Evolutionary conservation across 2,888 invertebrate genomes (phyloP).

Genomic region (Gasteruption jaculator): DNA sequence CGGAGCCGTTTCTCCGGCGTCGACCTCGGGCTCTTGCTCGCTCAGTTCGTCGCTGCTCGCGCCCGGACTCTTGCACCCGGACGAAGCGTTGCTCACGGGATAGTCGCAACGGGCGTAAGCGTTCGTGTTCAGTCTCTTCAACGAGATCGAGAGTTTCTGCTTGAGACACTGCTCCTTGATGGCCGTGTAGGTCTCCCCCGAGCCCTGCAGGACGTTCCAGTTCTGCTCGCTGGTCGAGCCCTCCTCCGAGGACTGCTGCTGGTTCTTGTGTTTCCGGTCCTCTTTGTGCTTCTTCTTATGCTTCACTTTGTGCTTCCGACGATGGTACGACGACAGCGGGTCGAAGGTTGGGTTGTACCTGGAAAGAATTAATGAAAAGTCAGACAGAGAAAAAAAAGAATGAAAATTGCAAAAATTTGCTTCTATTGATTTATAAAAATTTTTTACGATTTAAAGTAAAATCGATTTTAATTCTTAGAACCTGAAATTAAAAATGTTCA

Average conservation of each 20-base stretch:
- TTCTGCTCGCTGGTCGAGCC: constrained; percentile 61
- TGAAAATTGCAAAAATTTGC: background rate
- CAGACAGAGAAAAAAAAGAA: constrained; percentile 1
- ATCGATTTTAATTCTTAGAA: background rate
- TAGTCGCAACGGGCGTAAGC: constrained; percentile 59
- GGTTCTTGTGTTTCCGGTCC: constrained; percentile 54
- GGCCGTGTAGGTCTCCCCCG: constrained; percentile 55
- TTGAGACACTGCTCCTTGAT: constrained; percentile 68
- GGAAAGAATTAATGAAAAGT: no score
- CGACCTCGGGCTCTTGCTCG: constrained; percentile 43
- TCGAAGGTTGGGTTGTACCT: constrained; percentile 46
- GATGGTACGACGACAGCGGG: constrained; percentile 41
- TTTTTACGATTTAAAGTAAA: background rate
- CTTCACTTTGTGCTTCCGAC: constrained; percentile 66
- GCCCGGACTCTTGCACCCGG: constrained; percentile 54
- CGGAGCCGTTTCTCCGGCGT: constrained; percentile 52
- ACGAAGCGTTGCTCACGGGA: constrained; percentile 49
- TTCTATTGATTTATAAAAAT: no score
- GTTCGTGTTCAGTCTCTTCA: constrained; percentile 68
- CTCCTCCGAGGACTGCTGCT: constrained; percentile 20
- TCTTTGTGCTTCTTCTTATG: constrained; percentile 74
- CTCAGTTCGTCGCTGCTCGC: constrained; percentile 51
- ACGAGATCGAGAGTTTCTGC: constrained; percentile 71
- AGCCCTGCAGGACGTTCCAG: constrained; percentile 47
- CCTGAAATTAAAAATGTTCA: background rate